Base-by-base conservation (phyloP, 2,888 invertebrate species). In the Subacronicta megacephala region DNA sequence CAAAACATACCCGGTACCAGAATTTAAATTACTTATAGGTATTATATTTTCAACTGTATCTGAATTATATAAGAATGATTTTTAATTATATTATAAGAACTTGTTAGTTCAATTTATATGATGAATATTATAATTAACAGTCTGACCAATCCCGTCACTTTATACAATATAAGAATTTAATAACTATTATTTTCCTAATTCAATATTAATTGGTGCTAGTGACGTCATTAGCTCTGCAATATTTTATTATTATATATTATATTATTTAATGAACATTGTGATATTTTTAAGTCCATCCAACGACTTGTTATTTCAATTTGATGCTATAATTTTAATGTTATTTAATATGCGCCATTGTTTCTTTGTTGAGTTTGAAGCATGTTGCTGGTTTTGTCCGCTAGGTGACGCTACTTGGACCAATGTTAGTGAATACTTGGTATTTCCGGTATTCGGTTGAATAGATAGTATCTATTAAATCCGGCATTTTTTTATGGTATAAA, bases 241-340 rank as follows among this genome's bases (percentile, higher is more conserved):
- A 52, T 44, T 41, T 40, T 7, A 54, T 64, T 41, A 45, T 47
- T 15, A 58, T 53, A n/a, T n/a, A n/a, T n/a, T n/a, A n/a, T 38
- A 38, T 61, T 68, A 46, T 38, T 63, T 69, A 55, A 57, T 53
- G 16, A 62, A 62, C 61, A n/a, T 75, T 85, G 86, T 87, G 86
- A 87, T 84, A 85, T 81, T 76, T 82, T 77, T 33, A 68, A 79
- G 66, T 84, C 84, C 87, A 85, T 85, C 85, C 87, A 83, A 79
- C 77, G 81, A 75, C 60, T 76, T 75, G 75, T 80, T 80, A 71
- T 75, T 61, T 79, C 72, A 73, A 64, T 72, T 68, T 54, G 51
- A 64, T 69, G 45, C 57, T 68, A 68, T 75, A 62, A 61, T 77
- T 72, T 72, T 58, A 65, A 64, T 65, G 66, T 75, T 79, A 45